Conservation (phyloP, 35 echinoderm and acorn worm species). For the Apostichopus californicus region DNA sequence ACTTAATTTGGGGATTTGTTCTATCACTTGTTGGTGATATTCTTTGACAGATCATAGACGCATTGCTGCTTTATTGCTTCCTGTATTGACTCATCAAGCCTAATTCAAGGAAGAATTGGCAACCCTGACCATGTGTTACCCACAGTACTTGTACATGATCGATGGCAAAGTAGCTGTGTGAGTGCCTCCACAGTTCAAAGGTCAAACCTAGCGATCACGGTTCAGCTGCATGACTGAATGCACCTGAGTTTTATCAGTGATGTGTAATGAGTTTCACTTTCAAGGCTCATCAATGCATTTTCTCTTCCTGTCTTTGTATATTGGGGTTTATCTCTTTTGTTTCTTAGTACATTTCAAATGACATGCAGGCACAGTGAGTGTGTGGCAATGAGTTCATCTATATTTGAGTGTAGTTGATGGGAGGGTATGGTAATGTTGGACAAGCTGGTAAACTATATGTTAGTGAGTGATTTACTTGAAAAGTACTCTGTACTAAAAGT, state of each 20-base stretch:
- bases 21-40: not conserved
- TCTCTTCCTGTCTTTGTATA: too few species aligned
- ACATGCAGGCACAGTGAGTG: too few species aligned
- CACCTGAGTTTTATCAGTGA: not conserved
- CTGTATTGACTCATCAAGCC: not conserved
- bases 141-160: not conserved
- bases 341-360: too few species aligned
- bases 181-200: not conserved
- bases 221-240: not conserved
- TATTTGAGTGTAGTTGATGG: too few species aligned
- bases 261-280: not conserved
- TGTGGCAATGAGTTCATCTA: too few species aligned
- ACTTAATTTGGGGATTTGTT: not conserved
- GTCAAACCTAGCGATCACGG: not conserved
- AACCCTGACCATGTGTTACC: not conserved
- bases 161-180: not conserved
- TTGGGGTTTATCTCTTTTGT: too few species aligned
- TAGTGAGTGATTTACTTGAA: too few species aligned
- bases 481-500: too few species aligned
- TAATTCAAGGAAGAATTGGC: not conserved
- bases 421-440: too few species aligned
- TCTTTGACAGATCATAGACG: not conserved
- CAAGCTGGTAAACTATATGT: too few species aligned
- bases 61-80: not conserved
- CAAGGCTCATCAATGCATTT: not conserved